A percentile compares a stretch with the other conserved stretches of the same genome.
Conservation (phyloP, 1,140 invertebrate genomes). For the Drosophila teissieri region DNA sequence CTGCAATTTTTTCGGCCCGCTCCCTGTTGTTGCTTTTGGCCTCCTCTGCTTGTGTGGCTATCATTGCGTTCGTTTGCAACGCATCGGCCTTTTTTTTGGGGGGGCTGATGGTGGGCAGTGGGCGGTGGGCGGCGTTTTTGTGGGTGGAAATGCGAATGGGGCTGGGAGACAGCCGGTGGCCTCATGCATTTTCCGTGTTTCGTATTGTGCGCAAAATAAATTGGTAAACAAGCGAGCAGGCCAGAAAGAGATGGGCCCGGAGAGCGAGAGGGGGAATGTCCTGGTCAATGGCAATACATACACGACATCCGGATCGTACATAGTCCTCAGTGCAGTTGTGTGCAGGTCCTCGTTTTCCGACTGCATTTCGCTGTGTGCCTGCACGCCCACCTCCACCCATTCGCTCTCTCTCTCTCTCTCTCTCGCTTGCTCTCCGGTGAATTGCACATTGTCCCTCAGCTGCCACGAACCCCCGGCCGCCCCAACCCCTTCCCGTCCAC, state of each 20-base stretch:
- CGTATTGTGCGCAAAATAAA: conserved; percentile 82
- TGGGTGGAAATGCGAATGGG: conserved; percentile 13
- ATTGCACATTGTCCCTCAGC: conserved; percentile 66
- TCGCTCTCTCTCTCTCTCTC: conserved; percentile 1
- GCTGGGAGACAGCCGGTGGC: conserved; percentile 10
- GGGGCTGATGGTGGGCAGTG: conserved; percentile 14
- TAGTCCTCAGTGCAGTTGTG: conserved; percentile 49
- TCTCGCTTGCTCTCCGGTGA: conserved; percentile 14
- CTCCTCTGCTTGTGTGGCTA: conserved; percentile 57
- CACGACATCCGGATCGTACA: conserved; percentile 62
- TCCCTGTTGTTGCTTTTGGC: conserved; percentile 26
- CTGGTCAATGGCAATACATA: conserved; percentile 76
- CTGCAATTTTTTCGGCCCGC: conserved; percentile 39
- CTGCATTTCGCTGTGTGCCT: conserved; percentile 61
- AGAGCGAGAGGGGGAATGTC: conserved; percentile 16
- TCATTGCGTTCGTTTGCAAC: conserved; percentile 63
- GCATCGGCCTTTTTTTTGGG: conserved; percentile 16
- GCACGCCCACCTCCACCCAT: not conserved
- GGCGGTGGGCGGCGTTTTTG: conserved; percentile 14
- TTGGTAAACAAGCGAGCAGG: conserved; percentile 75
- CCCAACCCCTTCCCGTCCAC: not conserved
- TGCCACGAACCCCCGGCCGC: not conserved
- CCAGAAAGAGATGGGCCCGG: conserved; percentile 41
- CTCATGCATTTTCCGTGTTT: conserved; percentile 80
- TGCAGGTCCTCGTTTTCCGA: conserved; percentile 35